Percentiles rank a stretch among this genome's conserved stretches.
Evolutionary conservation across 2,888 invertebrate species (phyloP).

Genomic region (Conus canariensis): DNA sequence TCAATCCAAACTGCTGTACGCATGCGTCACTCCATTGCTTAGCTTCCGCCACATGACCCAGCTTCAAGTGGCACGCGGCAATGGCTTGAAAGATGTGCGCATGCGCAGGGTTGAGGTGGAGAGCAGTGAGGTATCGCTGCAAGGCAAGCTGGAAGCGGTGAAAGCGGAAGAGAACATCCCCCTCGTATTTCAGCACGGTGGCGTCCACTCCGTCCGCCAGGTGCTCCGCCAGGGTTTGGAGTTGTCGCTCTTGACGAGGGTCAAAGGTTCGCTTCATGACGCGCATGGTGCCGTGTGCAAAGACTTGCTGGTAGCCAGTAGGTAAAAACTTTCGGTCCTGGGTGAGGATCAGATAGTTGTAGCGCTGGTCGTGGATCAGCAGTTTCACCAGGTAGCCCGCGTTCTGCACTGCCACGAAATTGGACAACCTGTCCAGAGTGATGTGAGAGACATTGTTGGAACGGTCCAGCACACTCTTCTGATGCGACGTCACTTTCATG

Average conservation of each 20-base stretch:
- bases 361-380: constrained; percentile 57
- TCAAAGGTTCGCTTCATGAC: constrained; percentile 58
- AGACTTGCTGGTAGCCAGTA: constrained; percentile 62
- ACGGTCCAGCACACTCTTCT: neutral
- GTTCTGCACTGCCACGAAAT: constrained; percentile 65
- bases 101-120: constrained; percentile 51
- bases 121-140: constrained; percentile 54
- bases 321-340: constrained; percentile 53
- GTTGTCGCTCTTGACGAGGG: constrained; percentile 36
- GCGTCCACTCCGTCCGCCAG: constrained; percentile 61
- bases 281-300: constrained; percentile 58
- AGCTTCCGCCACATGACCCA: constrained; percentile 17
- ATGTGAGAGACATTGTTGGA: constrained; percentile 43
- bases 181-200: constrained; percentile 68
- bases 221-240: constrained; percentile 46
- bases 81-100: constrained; percentile 60
- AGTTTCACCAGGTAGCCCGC: constrained; percentile 59
- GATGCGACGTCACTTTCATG: neutral
- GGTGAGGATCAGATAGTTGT: constrained; percentile 67
- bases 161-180: constrained; percentile 61
- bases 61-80: constrained; percentile 27
- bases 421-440: constrained; percentile 55
- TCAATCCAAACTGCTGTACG: neutral
- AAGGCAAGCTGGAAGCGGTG: constrained; percentile 57
- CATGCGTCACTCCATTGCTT: constrained; percentile 22